Base-by-base conservation (phyloP, 1,140 invertebrate genomes). In the Drosophila azteca region DNA sequence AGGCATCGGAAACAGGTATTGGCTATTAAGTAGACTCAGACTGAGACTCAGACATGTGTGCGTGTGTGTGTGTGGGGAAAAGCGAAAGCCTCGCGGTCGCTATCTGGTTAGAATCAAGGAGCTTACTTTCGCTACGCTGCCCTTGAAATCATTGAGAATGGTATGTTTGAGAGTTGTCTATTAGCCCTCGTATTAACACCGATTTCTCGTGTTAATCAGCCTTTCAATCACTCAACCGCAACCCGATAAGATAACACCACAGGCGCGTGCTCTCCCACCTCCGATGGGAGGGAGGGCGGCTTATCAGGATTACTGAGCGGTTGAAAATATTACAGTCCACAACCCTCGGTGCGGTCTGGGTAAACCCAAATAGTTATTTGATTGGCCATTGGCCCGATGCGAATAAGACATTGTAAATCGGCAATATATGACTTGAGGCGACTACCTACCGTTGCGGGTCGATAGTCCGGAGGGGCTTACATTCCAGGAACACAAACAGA, bases 121-220 rank as follows among this genome's bases (percentile, higher is more conserved):
- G 60, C 6, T 22, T 3, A 44, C 61, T 66, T 65, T 65, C 35
- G 63, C 35, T 65, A 22, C 20, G 24, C 35, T 39, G 43, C n/a
- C 61, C 46, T 65, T 29, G 31, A 65, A 51, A 17, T 65, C 44
- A n/a, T 5, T 6, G 5, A 53, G 48, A 64, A 20, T 20, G 17
- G 29, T n/a, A 45, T 64, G 59, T 65, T 65, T 44, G 17, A 20
- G 17, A 65, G 35, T 13, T 11, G 22, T 11, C 35, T 65, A 61
- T 46, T 50, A 45, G 24, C 26, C 22, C 44, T 13, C 31, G 24
- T 13, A 15, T 49, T 66, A 65, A 66, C 60, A 65, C 17, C 60
- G 60, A 66, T 66, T 66, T 31, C 13, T n/a, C 8, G 31, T 11
- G 45, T 17, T 66, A 66, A 66, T 66, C 61, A 66, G 61, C 7